Percentiles rank a stretch among this genome's conserved stretches.
These are phyloP conservation scores for Megalops atlanticus DNA, from an alignment of 2,113 vertebrate genomes.

Conservation along the genomic window DNA sequence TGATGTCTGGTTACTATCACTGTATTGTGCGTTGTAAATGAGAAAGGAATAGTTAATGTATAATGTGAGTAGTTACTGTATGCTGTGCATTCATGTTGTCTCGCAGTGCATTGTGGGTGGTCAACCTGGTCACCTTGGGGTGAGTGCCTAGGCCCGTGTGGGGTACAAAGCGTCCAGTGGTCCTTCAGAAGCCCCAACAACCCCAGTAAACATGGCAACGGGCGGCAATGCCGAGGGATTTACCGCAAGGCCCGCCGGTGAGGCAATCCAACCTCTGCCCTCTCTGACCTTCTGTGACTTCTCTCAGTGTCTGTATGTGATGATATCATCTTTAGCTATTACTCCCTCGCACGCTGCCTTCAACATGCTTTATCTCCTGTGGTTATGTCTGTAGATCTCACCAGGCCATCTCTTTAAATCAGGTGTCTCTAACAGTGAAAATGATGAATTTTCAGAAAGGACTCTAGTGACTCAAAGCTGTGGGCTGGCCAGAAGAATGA, in stretches of 20 bases:
- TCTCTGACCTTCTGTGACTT: neutral
- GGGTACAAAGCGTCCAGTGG: constrained; percentile 87
- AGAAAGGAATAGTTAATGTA: neutral
- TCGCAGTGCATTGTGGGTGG: constrained; percentile 85
- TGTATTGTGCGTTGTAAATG: neutral
- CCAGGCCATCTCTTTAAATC: neutral
- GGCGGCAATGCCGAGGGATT: constrained; percentile 78
- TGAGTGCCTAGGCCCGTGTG: constrained; percentile 82
- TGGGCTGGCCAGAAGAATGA: neutral
- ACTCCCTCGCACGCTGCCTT: neutral
- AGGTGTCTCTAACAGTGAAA: neutral
- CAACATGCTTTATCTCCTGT: neutral
- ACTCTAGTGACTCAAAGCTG: neutral
- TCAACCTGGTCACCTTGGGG: constrained; percentile 88
- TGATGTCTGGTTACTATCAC: neutral
- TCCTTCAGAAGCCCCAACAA: constrained; percentile 89
- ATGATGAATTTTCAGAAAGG: too few species aligned
- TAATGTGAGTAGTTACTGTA: neutral
- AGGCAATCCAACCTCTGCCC: neutral
- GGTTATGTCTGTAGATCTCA: neutral
- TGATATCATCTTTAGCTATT: neutral
- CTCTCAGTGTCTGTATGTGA: too few species aligned
- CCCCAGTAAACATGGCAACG: constrained; percentile 68
- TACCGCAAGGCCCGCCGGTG: constrained; percentile 87
- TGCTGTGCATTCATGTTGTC: constrained; percentile 16